phyloP scores from a whole-genome alignment of 2,113 vertebrate species.

The Carettochelys insculpta region DNA sequence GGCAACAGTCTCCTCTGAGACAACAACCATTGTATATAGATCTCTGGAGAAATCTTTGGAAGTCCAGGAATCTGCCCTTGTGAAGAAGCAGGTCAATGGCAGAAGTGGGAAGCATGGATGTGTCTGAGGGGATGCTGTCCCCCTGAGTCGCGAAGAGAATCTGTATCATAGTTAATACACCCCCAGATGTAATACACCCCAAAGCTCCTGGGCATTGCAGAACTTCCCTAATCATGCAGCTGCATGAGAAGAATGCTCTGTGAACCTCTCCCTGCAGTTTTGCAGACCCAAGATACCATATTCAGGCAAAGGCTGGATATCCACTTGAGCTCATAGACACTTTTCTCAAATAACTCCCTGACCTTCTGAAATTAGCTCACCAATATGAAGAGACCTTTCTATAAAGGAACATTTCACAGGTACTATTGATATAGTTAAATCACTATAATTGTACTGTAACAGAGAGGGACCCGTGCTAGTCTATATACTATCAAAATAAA shows the following conservation, averaged over 20 bases:
- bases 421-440: too few relatives aligned
- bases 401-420: too few relatives aligned
- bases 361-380: not conserved
- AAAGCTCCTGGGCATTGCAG: not conserved
- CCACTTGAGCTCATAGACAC: not conserved
- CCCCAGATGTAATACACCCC: too few relatives aligned
- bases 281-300: not conserved
- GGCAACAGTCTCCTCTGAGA: not conserved
- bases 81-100: not conserved
- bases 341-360: not conserved
- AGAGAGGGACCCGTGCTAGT: too few relatives aligned
- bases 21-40: not conserved
- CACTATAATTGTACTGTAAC: too few relatives aligned
- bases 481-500: too few relatives aligned
- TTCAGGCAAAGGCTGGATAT: not conserved
- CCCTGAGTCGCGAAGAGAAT: too few relatives aligned
- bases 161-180: too few relatives aligned
- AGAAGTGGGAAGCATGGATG: not conserved
- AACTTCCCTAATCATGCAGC: not conserved
- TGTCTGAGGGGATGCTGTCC: too few relatives aligned
- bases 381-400: too few relatives aligned
- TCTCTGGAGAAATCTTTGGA: not conserved
- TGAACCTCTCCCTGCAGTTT: not conserved
- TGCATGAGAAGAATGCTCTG: not conserved
- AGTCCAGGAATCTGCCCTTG: not conserved